Evolutionary conservation across 1,140 invertebrate species (phyloP).

Genomic region (Hylaeus volcanicus): DNA sequence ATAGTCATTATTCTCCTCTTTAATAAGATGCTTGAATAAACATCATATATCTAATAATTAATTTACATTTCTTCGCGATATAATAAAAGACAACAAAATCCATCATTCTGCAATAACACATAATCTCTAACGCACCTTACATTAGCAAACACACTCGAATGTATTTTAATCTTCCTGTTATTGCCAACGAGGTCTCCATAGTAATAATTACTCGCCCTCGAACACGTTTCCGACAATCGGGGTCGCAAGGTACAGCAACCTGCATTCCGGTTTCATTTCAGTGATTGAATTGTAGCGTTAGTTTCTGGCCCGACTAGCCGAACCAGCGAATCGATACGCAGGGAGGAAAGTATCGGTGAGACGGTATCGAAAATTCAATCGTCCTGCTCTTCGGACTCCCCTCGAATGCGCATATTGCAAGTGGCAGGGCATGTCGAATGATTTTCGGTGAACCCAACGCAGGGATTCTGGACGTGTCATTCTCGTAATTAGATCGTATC

Average conservation of each 20-base stretch:
- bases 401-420: constrained; percentile 19
- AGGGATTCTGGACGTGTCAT: constrained; percentile 37
- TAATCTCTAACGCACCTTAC: too few relatives aligned
- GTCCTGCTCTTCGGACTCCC: not conserved
- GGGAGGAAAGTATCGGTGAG: constrained; percentile 5
- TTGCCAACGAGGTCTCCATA: not conserved
- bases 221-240: not conserved
- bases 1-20: too few relatives aligned
- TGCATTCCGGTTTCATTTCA: not conserved
- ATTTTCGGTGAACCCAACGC: constrained; percentile 20
- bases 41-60: too few relatives aligned
- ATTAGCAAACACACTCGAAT: too few relatives aligned
- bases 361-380: constrained; percentile 43
- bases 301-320: not conserved
- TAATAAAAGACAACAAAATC: too few relatives aligned
- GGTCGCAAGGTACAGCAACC: too few relatives aligned
- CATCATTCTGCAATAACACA: too few relatives aligned
- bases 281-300: not conserved
- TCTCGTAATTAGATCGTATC: constrained; percentile 52
- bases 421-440: constrained; percentile 35
- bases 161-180: too few relatives aligned
- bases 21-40: too few relatives aligned
- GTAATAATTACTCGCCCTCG: too few relatives aligned
- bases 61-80: too few relatives aligned
- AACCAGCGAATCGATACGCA: not conserved